phyloP scores from a whole-genome alignment of 1,140 invertebrate species.

The Leucophenga varia region DNA sequence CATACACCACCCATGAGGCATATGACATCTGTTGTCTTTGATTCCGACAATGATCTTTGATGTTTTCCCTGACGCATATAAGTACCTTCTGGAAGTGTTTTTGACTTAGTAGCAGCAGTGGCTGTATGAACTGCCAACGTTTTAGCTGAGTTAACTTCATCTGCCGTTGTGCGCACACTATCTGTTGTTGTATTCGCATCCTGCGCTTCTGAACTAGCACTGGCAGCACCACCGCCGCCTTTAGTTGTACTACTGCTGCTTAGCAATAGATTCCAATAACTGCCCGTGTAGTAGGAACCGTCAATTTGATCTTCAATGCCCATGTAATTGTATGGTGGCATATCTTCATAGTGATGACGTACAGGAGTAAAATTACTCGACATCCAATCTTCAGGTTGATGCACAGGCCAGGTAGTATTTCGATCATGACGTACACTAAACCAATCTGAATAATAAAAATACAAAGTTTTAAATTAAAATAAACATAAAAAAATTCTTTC shows the following conservation, averaged over 20 bases:
- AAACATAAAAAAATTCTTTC: too few species aligned
- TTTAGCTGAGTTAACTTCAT: conserved; percentile 17
- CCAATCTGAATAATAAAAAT: conserved; percentile 66
- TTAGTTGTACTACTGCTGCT: conserved; percentile 13
- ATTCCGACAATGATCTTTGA: conserved; percentile 65
- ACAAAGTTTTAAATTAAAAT: too few species aligned
- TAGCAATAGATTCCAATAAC: conserved; percentile 38
- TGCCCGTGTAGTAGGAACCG: conserved; percentile 39
- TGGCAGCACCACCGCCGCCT: conserved; percentile 8
- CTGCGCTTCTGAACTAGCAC: conserved; percentile 22
- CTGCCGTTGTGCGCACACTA: conserved; percentile 23
- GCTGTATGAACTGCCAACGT: too few species aligned
- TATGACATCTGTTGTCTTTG: conserved; percentile 61
- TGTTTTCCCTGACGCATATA: conserved; percentile 55
- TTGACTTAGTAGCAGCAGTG: conserved; percentile 31
- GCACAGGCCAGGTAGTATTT: conserved; percentile 81
- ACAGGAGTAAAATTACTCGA: conserved; percentile 54
- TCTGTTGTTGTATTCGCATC: conserved; percentile 37
- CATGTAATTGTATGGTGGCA: conserved; percentile 43
- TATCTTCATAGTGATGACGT: conserved; percentile 48
- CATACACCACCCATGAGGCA: conserved; percentile 26
- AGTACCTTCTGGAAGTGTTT: conserved; percentile 43
- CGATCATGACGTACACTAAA: conserved; percentile 77
- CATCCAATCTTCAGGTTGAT: conserved; percentile 67
- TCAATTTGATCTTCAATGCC: conserved; percentile 49